phyloP scores from a whole-genome alignment of 2,113 vertebrate species.

The Sakesphorus luctuosus region DNA sequence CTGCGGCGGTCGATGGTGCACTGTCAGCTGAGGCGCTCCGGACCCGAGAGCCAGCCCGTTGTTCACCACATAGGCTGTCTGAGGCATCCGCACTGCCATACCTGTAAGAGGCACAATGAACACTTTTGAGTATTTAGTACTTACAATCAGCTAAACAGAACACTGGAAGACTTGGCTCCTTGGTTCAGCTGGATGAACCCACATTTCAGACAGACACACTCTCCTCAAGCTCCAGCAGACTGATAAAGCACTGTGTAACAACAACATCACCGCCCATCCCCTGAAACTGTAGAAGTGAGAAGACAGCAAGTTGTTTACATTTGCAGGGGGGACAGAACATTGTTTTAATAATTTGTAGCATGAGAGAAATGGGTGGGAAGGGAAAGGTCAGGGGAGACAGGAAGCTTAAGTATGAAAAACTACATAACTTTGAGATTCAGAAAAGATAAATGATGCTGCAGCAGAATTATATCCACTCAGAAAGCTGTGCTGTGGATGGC shows the following conservation, averaged over 20 bases:
- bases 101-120: slow-evolving; percentile 41
- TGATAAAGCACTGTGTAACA: neutral
- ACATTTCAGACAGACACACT: neutral
- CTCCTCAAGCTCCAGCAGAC: neutral
- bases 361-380: neutral
- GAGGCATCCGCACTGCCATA: slow-evolving; percentile 81
- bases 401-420: neutral
- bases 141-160: neutral
- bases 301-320: neutral
- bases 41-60: slow-evolving; percentile 79
- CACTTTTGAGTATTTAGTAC: neutral
- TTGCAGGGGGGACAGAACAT: neutral
- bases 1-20: slow-evolving; percentile 83
- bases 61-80: slow-evolving; percentile 82
- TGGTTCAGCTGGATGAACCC: neutral
- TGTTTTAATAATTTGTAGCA: neutral
- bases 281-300: neutral
- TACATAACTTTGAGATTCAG: neutral
- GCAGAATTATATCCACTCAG: neutral
- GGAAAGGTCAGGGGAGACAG: neutral
- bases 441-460: neutral
- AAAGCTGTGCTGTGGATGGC: neutral
- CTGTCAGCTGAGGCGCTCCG: slow-evolving; percentile 81
- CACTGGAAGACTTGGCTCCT: neutral
- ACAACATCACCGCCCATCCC: neutral